Percentiles rank a stretch among this genome's conserved stretches.
Conservation (phyloP, 2,797 vertebrate genomes). For the Acestrorhynchus altus region DNA sequence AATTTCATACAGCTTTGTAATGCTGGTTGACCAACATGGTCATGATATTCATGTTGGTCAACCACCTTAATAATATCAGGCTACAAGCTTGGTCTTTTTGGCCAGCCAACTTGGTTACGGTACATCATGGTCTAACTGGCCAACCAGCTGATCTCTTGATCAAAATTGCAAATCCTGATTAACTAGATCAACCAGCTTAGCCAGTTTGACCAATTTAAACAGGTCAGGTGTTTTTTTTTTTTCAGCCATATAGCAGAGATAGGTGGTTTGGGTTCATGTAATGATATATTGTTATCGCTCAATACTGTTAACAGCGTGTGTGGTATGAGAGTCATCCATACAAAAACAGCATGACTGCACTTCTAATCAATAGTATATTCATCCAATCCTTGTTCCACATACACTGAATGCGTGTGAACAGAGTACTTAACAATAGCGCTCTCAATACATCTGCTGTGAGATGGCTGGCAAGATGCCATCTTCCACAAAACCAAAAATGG, state of each 20-base stretch:
- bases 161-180: too few relatives aligned
- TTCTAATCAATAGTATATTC: slow-evolving; percentile 9
- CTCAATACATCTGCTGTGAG: slow-evolving; percentile 59
- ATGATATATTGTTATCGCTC: neutral
- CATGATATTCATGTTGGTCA: too few relatives aligned
- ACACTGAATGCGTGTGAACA: slow-evolving; percentile 39
- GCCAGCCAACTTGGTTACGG: too few relatives aligned
- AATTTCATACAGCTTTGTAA: too few relatives aligned
- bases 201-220: too few relatives aligned
- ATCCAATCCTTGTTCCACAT: slow-evolving; percentile 12
- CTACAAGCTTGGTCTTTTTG: too few relatives aligned
- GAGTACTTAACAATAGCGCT: slow-evolving; percentile 52
- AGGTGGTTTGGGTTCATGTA: neutral
- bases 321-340: neutral
- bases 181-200: too few relatives aligned
- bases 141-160: too few relatives aligned
- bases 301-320: neutral
- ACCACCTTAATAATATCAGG: too few relatives aligned
- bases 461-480: slow-evolving; percentile 66
- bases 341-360: slow-evolving; percentile 12
- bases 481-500: slow-evolving; percentile 65
- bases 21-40: too few relatives aligned
- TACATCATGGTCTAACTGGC: too few relatives aligned
- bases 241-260: neutral
- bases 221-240: too few relatives aligned